Conservation (phyloP, 2,113 vertebrate genomes). For the Megalops atlanticus region DNA sequence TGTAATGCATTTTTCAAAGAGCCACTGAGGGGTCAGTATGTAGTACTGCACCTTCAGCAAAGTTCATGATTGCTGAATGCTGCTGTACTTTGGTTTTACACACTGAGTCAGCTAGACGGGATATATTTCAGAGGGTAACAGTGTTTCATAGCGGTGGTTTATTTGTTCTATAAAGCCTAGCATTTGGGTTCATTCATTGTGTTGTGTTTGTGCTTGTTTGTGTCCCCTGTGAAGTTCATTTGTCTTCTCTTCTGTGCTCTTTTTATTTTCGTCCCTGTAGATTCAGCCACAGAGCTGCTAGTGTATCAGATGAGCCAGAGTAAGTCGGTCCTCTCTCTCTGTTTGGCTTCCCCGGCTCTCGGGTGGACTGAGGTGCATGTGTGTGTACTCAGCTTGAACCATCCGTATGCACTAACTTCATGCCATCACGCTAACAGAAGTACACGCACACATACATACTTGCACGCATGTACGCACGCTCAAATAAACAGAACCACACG, state of each 20-base stretch:
- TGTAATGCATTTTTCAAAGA: constrained; percentile 1
- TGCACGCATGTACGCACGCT: not conserved
- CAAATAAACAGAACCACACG: too few species aligned
- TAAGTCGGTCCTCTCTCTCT: constrained; percentile 73
- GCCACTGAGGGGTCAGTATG: not conserved
- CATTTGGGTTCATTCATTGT: not conserved
- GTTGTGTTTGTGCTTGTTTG: constrained; percentile 20
- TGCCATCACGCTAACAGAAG: too few species aligned
- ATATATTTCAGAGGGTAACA: not conserved
- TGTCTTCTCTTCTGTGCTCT: constrained; percentile 46
- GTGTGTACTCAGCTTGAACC: not conserved
- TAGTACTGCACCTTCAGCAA: not conserved
- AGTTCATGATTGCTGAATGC: not conserved
- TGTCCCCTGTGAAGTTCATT: not conserved
- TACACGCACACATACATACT: too few species aligned
- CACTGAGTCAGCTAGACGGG: not conserved
- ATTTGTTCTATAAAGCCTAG: not conserved
- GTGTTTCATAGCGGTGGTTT: not conserved
- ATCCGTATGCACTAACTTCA: not conserved
- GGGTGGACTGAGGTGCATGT: constrained; percentile 31
- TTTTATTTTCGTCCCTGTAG: constrained; percentile 84
- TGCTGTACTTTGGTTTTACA: not conserved
- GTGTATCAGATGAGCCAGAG: constrained; percentile 93
- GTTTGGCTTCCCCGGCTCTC: not conserved
- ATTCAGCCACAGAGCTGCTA: constrained; percentile 85